Percentiles rank a stretch among this genome's conserved stretches.
phyloP scores from a whole-genome alignment of 1,140 invertebrate species.

The Dinothrombium tinctorium region DNA sequence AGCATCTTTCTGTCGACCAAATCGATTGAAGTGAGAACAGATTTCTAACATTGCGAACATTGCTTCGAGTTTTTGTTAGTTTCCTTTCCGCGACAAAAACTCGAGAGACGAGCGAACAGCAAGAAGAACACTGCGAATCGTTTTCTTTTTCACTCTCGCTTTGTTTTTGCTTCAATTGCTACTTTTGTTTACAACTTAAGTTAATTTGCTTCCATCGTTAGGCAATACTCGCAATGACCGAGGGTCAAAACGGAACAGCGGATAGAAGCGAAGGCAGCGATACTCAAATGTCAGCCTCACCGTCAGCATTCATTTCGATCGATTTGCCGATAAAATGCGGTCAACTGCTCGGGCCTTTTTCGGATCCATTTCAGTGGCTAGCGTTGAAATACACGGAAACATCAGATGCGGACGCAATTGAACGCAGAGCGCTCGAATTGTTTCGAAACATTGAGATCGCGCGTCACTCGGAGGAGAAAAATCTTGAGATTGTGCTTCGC shows the following conservation, averaged over 20 bases:
- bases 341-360: slow-evolving; percentile 8
- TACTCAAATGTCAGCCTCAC: neutral
- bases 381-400: neutral
- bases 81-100: too few relatives aligned
- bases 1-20: too few relatives aligned
- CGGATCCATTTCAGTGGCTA: slow-evolving; percentile 8
- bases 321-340: slow-evolving; percentile 3
- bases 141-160: too few relatives aligned
- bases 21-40: too few relatives aligned
- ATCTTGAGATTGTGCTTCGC: slow-evolving; percentile 22
- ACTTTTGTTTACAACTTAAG: too few relatives aligned
- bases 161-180: too few relatives aligned
- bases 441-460: slow-evolving; percentile 14
- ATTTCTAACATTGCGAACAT: too few relatives aligned
- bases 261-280: neutral
- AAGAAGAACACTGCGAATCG: too few relatives aligned
- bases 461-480: slow-evolving; percentile 23
- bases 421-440: neutral
- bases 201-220: too few relatives aligned
- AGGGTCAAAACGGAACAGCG: neutral
- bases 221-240: neutral
- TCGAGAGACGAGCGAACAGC: too few relatives aligned
- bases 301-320: neutral
- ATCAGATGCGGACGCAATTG: neutral
- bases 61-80: too few relatives aligned